Percentiles rank a stretch among this genome's conserved stretches.
Conservation (phyloP, 2,113 vertebrate genomes). For the Henicopernis longicauda region DNA sequence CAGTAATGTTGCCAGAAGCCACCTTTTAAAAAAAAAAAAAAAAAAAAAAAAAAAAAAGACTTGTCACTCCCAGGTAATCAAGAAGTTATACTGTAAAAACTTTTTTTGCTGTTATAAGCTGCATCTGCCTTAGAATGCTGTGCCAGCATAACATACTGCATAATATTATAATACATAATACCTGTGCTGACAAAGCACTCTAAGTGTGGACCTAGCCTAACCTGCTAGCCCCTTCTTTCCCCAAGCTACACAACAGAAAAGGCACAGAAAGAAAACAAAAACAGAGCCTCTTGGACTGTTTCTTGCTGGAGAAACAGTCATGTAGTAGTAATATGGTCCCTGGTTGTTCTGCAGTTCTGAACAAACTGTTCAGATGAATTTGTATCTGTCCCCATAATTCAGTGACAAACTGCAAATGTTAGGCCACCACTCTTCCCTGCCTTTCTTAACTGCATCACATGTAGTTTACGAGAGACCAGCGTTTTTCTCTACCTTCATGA, state of each 20-base stretch:
- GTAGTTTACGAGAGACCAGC: background rate
- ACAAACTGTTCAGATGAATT: background rate
- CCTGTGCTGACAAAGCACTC: background rate
- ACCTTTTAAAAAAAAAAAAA: background rate
- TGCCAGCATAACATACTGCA: background rate
- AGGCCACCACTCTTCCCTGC: background rate
- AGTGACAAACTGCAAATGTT: background rate
- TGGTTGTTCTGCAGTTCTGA: background rate
- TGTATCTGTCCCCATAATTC: background rate
- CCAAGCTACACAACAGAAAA: background rate
- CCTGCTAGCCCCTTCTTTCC: background rate
- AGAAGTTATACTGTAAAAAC: background rate
- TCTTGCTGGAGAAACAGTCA: background rate
- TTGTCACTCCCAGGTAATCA: background rate
- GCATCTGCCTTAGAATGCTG: background rate
- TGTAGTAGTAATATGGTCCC: rapidly evolving
- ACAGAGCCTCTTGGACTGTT: background rate
- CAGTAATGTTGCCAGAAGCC: background rate
- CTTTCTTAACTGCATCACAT: background rate
- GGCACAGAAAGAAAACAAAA: background rate
- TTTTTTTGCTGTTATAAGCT: background rate
- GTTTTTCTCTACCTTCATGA: background rate
- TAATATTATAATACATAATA: background rate
- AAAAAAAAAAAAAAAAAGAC: no score
- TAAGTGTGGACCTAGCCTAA: background rate